Evolutionary conservation across 2,888 invertebrate genomes (phyloP).

Genomic region (Ectemnius continuus): DNA sequence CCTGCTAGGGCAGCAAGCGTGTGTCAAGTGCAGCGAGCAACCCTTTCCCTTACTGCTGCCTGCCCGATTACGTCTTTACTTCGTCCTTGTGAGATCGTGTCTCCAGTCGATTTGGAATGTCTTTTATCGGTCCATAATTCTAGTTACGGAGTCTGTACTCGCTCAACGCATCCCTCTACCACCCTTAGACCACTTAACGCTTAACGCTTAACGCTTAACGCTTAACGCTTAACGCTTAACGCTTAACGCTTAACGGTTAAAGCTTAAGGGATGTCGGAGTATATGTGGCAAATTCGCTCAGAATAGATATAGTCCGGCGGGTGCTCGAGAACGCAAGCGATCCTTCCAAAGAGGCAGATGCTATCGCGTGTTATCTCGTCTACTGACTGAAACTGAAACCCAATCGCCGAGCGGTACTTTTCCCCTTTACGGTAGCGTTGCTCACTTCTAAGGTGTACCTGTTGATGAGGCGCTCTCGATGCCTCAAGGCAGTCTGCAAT

Average conservation of each 20-base stretch:
- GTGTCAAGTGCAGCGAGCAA: conserved; percentile 44
- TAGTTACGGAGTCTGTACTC: too few relatives aligned
- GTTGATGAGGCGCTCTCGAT: background rate
- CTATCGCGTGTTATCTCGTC: background rate
- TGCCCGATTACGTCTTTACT: conserved; percentile 7
- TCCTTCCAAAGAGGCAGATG: background rate
- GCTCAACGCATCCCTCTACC: too few relatives aligned
- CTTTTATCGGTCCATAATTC: too few relatives aligned
- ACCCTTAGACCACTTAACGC: too few relatives aligned
- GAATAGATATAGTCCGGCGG: background rate
- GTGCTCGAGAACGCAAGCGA: background rate
- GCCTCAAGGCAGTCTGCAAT: background rate
- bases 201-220: too few relatives aligned
- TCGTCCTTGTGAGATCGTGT: conserved; percentile 25
- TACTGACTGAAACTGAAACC: background rate
- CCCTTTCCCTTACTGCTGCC: conserved; percentile 35
- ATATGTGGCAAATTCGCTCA: background rate
- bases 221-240: too few relatives aligned
- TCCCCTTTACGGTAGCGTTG: background rate
- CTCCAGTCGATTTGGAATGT: background rate
- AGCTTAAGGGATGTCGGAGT: background rate
- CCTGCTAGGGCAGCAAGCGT: conserved; percentile 33
- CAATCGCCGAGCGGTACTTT: background rate
- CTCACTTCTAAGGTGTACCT: background rate
- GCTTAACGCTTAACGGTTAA: too few relatives aligned